Evolutionary conservation across 64 coral and sea anemone genomes (phyloP), one percentile per base, ranked within the genome.

Genomic region (Dendronephthya gigantea): DNA sequence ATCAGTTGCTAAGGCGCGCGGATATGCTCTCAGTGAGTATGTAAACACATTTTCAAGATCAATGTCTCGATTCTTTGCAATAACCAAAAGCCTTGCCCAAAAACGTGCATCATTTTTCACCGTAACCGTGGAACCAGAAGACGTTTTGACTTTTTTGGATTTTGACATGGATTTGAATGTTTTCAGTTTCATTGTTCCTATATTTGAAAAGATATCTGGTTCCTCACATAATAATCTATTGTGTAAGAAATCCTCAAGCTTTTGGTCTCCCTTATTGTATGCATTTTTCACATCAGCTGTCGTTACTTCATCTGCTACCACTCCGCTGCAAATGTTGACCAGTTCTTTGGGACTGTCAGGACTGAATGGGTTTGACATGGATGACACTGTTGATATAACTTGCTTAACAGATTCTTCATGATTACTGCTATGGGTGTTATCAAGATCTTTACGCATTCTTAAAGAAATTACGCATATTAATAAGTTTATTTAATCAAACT

Each of bases 11-110:
- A 88, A 27, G 12, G 90, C 88, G 86, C 90, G 88, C 1, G 72
- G 90, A 43, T 85, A 35, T 40, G 90, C 82, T 2, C 70, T 87
- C 30, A 92, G 86, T 59, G 88, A 59, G 66, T 88, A 70, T 33
- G 22, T n/a, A 23, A 68, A 51, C 52, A 85, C 48, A 39, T 92
- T 79, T 68, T 43, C 10, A 23, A 92, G 45, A 49, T 88, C 82
- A 48, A 92, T 51, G 31, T 85, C 35, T 27, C 40, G 83, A 39
- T 49, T 89, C 49, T 89, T 83, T 3, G 72, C 87, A 70, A 92
- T 89, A 5, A 92, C 91, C 30, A 92, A 35, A 19, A 89, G 25
- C 9, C 91, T 27, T 13, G 83, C 83, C 88, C 85, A 92, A 8
- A 92, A 35, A 50, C 89, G 88, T 79, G 83, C 89, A 41, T 92